Conservation (phyloP, 2,888 invertebrate species). For the Drosophila nigricruria region DNA sequence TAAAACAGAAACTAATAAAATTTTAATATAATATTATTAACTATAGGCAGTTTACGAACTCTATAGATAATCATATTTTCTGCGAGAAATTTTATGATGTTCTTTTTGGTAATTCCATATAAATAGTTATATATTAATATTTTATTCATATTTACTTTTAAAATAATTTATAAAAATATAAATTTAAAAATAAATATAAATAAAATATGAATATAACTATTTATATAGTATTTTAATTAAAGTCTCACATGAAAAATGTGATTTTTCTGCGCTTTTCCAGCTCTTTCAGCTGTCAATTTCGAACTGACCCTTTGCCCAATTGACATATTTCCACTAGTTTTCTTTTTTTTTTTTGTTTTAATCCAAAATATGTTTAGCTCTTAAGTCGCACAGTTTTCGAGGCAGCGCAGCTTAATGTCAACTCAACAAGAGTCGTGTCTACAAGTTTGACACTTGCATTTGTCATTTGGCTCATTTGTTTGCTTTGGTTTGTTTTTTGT, state of each 20-base stretch:
- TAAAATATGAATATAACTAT: too few relatives aligned
- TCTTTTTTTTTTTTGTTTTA: background rate
- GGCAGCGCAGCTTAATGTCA: slow-evolving; percentile 65
- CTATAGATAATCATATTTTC: too few relatives aligned
- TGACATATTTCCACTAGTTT: background rate
- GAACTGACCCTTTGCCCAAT: background rate
- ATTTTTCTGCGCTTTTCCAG: background rate
- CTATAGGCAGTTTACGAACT: too few relatives aligned
- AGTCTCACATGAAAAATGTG: too few relatives aligned
- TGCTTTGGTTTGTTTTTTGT: slow-evolving; percentile 28
- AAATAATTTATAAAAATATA: background rate
- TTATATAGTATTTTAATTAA: too few relatives aligned
- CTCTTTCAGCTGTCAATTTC: background rate
- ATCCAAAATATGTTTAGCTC: slow-evolving; percentile 18
- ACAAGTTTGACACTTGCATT: slow-evolving; percentile 74
- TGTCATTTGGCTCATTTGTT: slow-evolving; percentile 69
- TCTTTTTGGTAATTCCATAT: too few relatives aligned
- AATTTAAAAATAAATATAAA: too few relatives aligned
- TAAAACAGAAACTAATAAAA: too few relatives aligned
- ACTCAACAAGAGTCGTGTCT: slow-evolving; percentile 40
- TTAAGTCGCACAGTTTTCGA: slow-evolving; percentile 38
- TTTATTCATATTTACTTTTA: background rate
- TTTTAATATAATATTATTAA: too few relatives aligned
- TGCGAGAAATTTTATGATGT: too few relatives aligned
- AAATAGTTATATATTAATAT: too few relatives aligned